Evolutionary conservation across 2,113 vertebrate genomes (phyloP).

Genomic region (Phasianus colchicus): DNA sequence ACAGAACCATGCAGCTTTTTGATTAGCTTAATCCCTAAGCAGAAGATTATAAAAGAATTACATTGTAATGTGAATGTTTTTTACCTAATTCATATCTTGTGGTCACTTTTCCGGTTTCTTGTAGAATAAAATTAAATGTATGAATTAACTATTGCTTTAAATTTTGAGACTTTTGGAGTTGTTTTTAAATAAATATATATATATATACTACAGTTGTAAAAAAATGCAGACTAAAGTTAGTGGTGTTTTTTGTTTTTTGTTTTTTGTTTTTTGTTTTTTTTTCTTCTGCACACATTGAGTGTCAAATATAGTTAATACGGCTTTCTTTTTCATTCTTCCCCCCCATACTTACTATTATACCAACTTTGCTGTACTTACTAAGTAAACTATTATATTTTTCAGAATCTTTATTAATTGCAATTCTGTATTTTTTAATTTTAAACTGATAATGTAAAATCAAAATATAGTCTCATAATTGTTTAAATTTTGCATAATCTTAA

Average conservation of each 20-base stretch:
- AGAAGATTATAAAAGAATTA: background rate
- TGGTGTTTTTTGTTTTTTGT: background rate
- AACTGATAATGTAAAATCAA: background rate
- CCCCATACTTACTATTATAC: background rate
- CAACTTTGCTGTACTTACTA: background rate
- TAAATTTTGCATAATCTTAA: background rate
- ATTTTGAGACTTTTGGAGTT: background rate
- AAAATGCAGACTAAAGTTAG: background rate
- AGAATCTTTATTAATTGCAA: background rate
- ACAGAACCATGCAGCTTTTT: background rate
- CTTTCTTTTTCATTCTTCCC: background rate
- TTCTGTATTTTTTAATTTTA: constrained; percentile 24
- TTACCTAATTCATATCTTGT: background rate
- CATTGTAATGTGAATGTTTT: background rate
- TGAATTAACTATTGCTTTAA: background rate
- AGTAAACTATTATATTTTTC: constrained; percentile 35
- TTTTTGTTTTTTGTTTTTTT: background rate
- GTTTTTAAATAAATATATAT: background rate
- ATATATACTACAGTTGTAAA: background rate
- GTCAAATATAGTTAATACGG: background rate
- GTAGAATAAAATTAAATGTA: background rate
- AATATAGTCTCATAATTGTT: background rate
- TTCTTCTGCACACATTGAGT: background rate
- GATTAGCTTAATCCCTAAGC: background rate
- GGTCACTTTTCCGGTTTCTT: rapidly evolving